Base-by-base conservation (phyloP, 2,888 invertebrate genomes). In the Oscheius sp. region DNA sequence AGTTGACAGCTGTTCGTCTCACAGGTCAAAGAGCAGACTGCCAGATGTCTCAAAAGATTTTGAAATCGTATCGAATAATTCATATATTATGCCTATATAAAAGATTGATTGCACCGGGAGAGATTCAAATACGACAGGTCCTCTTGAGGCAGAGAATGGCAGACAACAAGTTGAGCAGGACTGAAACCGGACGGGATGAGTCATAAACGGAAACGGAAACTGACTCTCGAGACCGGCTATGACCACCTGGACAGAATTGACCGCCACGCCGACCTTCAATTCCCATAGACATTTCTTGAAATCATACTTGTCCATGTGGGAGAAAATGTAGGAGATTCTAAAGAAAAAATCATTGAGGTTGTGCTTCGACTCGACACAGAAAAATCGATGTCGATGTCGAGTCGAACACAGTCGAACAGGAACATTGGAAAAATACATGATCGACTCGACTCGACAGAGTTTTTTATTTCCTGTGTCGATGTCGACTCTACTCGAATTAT, bases 281-380 rank as follows among this genome's bases (percentile, higher is more conserved):
- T 84, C 82, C 80, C 80, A 84, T 29, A 84, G 73, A 59, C 84
- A 84, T 58, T 78, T 78, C 13, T 77, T 66, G 69, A 85, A 85
- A 75, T 87, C 84, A 76, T 87, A 87, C 69, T 85, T 78, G 64
- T 87, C 82, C 84, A 85, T 84, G 69, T 87, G 84, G 16, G 84
- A 77, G 75, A 85, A 87, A 64, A 87, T 87, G 76, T 87, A 85
- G 56, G 83, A 82, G 68, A 86, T 85, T 69, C 86, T 80, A 56
- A 63, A n/a, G n/a, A n/a, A n/a, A n/a, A n/a, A 79, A 55, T 18
- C 23, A 21, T 6, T 55, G 5, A 23, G 9, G 21, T 12, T 45
- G 49, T 3, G 21, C 23, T 52, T 55, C n/a, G n/a, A n/a, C n/a
- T n/a, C n/a, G n/a, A n/a, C n/a, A n/a, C n/a, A n/a, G n/a, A n/a